These are phyloP conservation scores for Ailuropoda melanoleuca DNA, from an alignment of 2,113 vertebrate genomes.

Conservation along the genomic window DNA sequence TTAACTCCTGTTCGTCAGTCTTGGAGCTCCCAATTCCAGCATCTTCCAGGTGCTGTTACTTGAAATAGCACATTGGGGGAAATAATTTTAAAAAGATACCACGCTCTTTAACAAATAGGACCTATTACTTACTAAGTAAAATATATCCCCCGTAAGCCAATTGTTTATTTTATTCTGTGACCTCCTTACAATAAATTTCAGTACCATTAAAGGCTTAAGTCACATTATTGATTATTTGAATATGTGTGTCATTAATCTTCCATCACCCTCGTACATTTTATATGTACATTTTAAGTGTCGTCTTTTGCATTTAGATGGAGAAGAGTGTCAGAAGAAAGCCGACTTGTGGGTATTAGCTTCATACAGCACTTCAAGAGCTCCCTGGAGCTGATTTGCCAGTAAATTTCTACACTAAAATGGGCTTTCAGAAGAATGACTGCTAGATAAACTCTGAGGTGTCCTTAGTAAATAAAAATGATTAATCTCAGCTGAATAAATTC, in stretches of 20 bases:
- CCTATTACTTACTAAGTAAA: conserved; percentile 61
- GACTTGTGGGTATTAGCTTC: conserved; percentile 59
- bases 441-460: conserved; percentile 7
- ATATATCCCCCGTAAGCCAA: not conserved
- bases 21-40: not conserved
- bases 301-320: conserved; percentile 81
- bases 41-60: not conserved
- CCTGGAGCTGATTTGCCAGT: conserved; percentile 4
- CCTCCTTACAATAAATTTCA: conserved; percentile 62
- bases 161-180: conserved; percentile 64
- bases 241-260: conserved; percentile 62
- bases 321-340: conserved; percentile 39
- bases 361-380: conserved; percentile 40
- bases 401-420: conserved; percentile 64
- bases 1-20: not conserved
- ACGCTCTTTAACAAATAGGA: not conserved
- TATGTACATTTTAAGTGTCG: conserved; percentile 59
- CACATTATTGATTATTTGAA: conserved; percentile 73
- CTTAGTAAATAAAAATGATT: conserved; percentile 73
- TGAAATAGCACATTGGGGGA: not conserved
- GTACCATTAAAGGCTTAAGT: conserved; percentile 43
- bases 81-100: not conserved
- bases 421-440: conserved; percentile 43
- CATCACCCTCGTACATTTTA: conserved; percentile 53
- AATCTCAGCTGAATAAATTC: conserved; percentile 25